Percentiles rank a stretch among this genome's conserved stretches.
phyloP scores from a whole-genome alignment of 1,140 invertebrate genomes.

The Drosophila bocqueti region DNA sequence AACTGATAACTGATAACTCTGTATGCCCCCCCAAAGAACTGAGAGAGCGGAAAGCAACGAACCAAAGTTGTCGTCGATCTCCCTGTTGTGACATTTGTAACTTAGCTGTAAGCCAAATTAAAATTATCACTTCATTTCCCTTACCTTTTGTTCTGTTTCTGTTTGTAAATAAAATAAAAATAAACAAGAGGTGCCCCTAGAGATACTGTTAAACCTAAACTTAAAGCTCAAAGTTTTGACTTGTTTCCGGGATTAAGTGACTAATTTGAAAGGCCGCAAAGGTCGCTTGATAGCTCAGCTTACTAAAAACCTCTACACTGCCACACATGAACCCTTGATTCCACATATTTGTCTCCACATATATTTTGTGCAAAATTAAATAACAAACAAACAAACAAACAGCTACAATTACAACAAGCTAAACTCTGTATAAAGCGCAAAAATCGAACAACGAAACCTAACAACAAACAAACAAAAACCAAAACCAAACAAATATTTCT shows the following conservation, averaged over 20 bases:
- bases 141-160: constrained; percentile 23
- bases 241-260: constrained; percentile 24
- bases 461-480: constrained; percentile 73
- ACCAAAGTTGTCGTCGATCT: constrained; percentile 31
- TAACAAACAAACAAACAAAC: constrained; percentile 21
- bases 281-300: constrained; percentile 26
- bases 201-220: constrained; percentile 6
- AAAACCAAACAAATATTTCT: constrained; percentile 42
- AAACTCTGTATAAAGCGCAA: constrained; percentile 44
- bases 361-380: constrained; percentile 47
- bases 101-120: constrained; percentile 61
- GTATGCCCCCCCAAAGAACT: constrained; percentile 10
- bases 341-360: constrained; percentile 31
- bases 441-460: constrained; percentile 19
- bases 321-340: constrained; percentile 18
- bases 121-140: constrained; percentile 45
- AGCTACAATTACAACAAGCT: constrained; percentile 44
- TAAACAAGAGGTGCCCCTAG: constrained; percentile 10
- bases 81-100: constrained; percentile 57
- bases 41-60: constrained; percentile 40
- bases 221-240: constrained; percentile 9
- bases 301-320: constrained; percentile 33
- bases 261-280: constrained; percentile 22
- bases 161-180: constrained; percentile 38
- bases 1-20: constrained; percentile 10